Percentiles rank a stretch among this genome's conserved stretches.
Conservation (phyloP, 1,140 invertebrate genomes). For the Centruroides sculpturatus region DNA sequence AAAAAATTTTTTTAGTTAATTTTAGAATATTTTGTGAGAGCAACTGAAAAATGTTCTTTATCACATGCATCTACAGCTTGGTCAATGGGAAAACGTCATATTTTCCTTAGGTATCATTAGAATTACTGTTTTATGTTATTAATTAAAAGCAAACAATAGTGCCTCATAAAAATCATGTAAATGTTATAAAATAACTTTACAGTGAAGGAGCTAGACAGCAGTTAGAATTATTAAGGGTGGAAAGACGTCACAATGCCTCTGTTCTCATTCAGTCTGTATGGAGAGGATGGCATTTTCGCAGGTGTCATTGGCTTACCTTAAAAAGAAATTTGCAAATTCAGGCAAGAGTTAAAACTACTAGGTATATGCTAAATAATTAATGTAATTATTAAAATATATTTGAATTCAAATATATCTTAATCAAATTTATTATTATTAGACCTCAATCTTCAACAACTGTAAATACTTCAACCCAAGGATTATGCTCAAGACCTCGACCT, state of each 20-base stretch:
- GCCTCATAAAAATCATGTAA: background rate
- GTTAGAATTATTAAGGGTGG: conserved; percentile 59
- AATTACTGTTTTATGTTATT: background rate
- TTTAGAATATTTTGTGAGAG: conserved; percentile 41
- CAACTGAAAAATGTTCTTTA: conserved; percentile 24
- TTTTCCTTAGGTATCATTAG: conserved; percentile 51
- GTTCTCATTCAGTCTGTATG: conserved; percentile 52
- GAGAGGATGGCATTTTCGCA: conserved; percentile 56
- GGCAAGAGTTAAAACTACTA: conserved; percentile 5
- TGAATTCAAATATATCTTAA: no score
- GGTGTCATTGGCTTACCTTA: conserved; percentile 46
- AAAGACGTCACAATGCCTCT: conserved; percentile 59
- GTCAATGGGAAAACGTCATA: conserved; percentile 82
- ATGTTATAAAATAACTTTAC: background rate
- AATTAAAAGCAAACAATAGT: background rate
- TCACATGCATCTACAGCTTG: conserved; percentile 49
- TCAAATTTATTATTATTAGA: no score
- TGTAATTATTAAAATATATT: no score
- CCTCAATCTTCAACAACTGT: background rate
- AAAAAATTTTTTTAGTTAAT: conserved; percentile 9
- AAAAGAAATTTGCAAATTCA: conserved; percentile 29
- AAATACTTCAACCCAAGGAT: background rate
- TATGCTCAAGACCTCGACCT: conserved; percentile 46
- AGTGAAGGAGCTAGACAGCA: conserved; percentile 85
- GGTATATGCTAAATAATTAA: background rate